A percentile compares a stretch with the other conserved stretches of the same genome.
These are phyloP conservation scores for Paradisaea rubra DNA, from an alignment of 2,113 vertebrate genomes.

Conservation along the genomic window DNA sequence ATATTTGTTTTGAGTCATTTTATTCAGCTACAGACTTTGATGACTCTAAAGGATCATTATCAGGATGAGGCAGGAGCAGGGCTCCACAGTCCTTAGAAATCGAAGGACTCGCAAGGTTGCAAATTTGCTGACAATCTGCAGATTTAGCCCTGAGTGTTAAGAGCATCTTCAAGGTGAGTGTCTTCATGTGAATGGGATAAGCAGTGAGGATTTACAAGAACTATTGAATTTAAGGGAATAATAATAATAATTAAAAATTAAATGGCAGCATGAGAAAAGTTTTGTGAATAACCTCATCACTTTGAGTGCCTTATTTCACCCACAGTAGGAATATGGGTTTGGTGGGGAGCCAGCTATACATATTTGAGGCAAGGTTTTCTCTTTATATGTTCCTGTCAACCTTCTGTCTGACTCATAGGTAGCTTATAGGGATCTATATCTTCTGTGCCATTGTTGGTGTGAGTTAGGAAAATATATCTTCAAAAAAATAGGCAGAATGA, in stretches of 20 bases:
- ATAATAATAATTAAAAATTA: not conserved
- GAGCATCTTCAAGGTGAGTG: not conserved
- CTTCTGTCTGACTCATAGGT: not conserved
- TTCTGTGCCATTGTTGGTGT: not conserved
- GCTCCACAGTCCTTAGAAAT: not conserved
- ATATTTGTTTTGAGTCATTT: not conserved
- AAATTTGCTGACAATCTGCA: not conserved
- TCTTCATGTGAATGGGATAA: not conserved
- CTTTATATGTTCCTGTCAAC: not conserved
- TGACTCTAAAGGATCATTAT: not conserved
- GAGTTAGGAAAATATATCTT: not conserved
- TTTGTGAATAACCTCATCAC: not conserved
- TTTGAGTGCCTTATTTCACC: not conserved
- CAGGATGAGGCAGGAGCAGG: not conserved
- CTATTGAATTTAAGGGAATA: not conserved
- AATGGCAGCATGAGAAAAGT: not conserved
- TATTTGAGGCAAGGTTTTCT: not conserved
- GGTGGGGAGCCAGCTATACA: not conserved
- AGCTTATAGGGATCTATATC: not conserved
- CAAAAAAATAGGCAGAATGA: not conserved
- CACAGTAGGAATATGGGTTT: not conserved
- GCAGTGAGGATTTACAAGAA: not conserved
- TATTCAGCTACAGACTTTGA: not conserved
- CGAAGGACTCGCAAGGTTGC: not conserved
- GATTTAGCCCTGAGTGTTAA: not conserved